Evolutionary conservation across 2,113 vertebrate genomes (phyloP).

Genomic region (Pelecanus crispus): DNA sequence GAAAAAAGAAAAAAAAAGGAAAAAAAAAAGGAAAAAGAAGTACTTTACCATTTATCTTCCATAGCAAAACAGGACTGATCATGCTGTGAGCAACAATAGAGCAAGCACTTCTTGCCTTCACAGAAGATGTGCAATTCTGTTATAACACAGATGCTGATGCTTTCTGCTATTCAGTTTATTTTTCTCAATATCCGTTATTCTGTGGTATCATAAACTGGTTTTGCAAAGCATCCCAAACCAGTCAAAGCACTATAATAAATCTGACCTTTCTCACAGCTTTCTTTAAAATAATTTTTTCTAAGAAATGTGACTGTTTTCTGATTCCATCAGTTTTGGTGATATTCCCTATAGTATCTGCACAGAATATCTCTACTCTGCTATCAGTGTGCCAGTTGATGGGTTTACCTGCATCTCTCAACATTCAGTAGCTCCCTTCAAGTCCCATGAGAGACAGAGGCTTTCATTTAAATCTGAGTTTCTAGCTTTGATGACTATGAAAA

Average conservation of each 20-base stretch:
- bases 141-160: background rate
- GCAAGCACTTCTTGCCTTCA: background rate
- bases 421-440: background rate
- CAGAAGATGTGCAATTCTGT: background rate
- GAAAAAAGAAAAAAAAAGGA: accelerated
- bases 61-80: background rate
- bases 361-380: background rate
- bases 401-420: background rate
- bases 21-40: background rate
- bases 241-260: background rate
- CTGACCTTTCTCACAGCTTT: background rate
- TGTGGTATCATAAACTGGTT: background rate
- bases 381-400: background rate
- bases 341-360: background rate
- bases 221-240: background rate
- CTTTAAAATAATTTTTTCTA: background rate
- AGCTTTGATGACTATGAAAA: background rate
- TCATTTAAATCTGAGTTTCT: background rate
- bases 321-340: background rate
- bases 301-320: background rate
- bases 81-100: background rate
- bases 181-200: background rate
- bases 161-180: background rate
- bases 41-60: background rate
- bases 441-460: background rate